Percentiles rank a stretch among this genome's conserved stretches.
Evolutionary conservation across 2,888 invertebrate species (phyloP).

Genomic region (Globia sparganii): DNA sequence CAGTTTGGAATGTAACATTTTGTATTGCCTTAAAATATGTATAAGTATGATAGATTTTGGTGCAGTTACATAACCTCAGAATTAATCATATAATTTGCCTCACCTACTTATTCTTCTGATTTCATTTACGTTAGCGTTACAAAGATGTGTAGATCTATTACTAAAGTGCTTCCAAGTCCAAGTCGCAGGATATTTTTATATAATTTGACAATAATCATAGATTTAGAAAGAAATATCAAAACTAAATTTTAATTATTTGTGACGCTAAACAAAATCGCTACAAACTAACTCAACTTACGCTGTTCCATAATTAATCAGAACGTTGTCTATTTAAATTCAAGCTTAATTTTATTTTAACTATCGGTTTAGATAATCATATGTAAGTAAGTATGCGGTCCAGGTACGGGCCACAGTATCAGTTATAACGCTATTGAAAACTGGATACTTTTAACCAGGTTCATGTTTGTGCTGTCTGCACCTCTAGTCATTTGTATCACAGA

Average conservation of each 20-base stretch:
- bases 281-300: background rate
- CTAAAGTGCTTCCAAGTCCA: constrained; percentile 35
- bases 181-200: background rate
- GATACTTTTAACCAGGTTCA: background rate
- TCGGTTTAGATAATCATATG: background rate
- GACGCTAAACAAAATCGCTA: background rate
- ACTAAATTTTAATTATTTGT: constrained; percentile 7
- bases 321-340: background rate
- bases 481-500: constrained; percentile 46
- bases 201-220: constrained; percentile 31
- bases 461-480: constrained; percentile 14
- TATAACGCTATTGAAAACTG: constrained; percentile 1
- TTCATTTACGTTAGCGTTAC: constrained; percentile 4
- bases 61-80: background rate
- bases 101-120: background rate
- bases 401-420: background rate
- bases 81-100: background rate
- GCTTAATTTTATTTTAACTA: background rate
- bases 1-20: constrained; percentile 23
- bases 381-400: background rate
- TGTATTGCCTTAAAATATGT: constrained; percentile 21
- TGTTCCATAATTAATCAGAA: background rate
- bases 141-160: background rate
- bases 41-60: constrained; percentile 28
- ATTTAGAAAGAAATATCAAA: constrained; percentile 6